Evolutionary conservation across 2,888 invertebrate genomes (phyloP), one percentile per base, ranked within the genome.

Genomic region (Melitaea athalia): DNA sequence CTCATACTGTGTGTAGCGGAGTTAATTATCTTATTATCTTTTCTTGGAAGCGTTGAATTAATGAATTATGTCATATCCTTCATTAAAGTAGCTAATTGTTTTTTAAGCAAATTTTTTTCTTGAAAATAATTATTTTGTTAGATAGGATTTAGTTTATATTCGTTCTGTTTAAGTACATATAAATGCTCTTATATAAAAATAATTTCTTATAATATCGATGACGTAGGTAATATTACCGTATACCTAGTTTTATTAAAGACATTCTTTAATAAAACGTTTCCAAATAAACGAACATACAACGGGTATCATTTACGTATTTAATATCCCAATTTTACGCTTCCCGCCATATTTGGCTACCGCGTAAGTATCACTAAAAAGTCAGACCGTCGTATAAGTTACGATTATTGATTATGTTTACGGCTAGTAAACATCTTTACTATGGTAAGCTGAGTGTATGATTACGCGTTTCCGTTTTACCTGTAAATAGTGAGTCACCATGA

Each of bases 371-470:
- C 82, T 87, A 86, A 88, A 88, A 88, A 83, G 79, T 83, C 77
- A 75, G 81, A 77, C 80, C 77, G 82, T 80, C 83, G 78, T 85
- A 83, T 88, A 88, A 87, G 83, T 88, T 86, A 85, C 83, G 82
- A 83, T 87, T 88, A 91, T 90, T 91, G 89, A 90, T 89, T 87
- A 88, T 84, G 86, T 91, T 88, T 89, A 88, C 87, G 83, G 83
- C 81, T 80, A 86, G 85, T 88, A 89, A 90, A 89, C 87, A 85
- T 85, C 81, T 88, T 86, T 85, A 86, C 83, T 85, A 81, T 83
- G 81, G 81, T 77, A 74, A 76, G 80, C 81, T 85, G 82, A 82
- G 79, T 81, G 78, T 72, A 62, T 73, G 67, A 33, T 57, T 53
- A 77, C 70, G 74, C 68, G 86, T 85, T 82, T 85, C 84, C 88